phyloP scores from a whole-genome alignment of 2,797 vertebrate species.

The Macrochelys suwanniensis region DNA sequence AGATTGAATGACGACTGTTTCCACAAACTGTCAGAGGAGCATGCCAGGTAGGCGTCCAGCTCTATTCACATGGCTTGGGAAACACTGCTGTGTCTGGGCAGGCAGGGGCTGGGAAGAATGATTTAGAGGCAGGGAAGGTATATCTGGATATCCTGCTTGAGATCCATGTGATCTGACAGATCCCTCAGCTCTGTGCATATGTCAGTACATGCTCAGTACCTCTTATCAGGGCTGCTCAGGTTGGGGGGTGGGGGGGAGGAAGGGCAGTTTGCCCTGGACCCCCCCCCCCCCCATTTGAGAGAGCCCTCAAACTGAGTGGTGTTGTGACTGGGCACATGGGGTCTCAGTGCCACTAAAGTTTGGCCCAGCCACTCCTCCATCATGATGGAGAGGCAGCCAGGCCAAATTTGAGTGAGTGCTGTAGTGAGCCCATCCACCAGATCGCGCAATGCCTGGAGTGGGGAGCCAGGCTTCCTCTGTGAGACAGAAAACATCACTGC shows the following conservation, averaged over 20 bases:
- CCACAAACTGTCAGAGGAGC: background rate
- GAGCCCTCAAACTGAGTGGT: background rate
- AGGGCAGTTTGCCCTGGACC: background rate
- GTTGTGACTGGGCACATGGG: background rate
- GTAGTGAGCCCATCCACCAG: background rate
- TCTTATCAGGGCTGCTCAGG: background rate
- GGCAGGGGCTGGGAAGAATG: background rate
- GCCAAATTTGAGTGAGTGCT: background rate
- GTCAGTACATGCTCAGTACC: rapidly evolving
- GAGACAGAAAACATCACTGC: background rate
- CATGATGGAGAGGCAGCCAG: background rate
- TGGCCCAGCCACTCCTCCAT: background rate
- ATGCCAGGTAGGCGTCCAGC: background rate
- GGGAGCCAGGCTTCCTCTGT: background rate
- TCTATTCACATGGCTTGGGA: background rate
- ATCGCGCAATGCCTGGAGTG: background rate
- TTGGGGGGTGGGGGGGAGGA: rapidly evolving
- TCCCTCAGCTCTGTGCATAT: background rate
- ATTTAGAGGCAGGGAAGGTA: background rate
- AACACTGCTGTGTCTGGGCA: background rate
- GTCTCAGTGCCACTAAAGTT: background rate
- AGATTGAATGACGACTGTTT: rapidly evolving
- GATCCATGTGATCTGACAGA: background rate
- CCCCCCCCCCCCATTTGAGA: background rate
- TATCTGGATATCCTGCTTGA: background rate